Evolutionary conservation across 2,888 invertebrate species (phyloP).

Genomic region (Ochlodes sylvanus): DNA sequence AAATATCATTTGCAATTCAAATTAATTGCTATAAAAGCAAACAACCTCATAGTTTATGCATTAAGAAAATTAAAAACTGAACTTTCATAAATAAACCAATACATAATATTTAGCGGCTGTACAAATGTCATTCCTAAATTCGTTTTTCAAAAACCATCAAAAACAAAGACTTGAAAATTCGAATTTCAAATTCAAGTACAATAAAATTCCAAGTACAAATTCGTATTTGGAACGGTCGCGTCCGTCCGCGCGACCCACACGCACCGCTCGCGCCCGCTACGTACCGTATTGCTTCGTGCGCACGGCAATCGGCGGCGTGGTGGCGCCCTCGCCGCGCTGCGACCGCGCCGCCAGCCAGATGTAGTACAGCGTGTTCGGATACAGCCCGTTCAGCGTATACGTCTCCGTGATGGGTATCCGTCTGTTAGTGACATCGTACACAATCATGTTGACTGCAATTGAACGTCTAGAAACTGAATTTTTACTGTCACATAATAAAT

Average conservation of each 20-base stretch:
- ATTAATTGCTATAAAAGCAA: too few species aligned
- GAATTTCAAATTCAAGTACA: not conserved
- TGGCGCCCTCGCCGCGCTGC: slow-evolving; percentile 96
- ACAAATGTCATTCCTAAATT: too few species aligned
- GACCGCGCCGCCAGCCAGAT: slow-evolving; percentile 98
- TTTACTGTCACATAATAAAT: too few species aligned
- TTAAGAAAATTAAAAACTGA: too few species aligned
- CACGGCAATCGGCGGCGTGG: slow-evolving; percentile 96
- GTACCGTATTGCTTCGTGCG: slow-evolving; percentile 99
- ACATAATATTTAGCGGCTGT: too few species aligned
- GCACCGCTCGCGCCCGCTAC: slow-evolving; percentile 60
- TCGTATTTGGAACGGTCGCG: not conserved
- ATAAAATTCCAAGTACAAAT: not conserved
- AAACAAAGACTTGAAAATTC: slow-evolving; percentile 2
- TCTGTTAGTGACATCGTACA: slow-evolving; percentile 55
- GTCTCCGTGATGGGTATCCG: slow-evolving; percentile 93
- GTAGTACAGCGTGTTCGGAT: slow-evolving; percentile 98
- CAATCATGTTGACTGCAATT: too few species aligned
- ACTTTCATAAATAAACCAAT: too few species aligned
- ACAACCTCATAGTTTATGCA: too few species aligned
- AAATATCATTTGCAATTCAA: too few species aligned
- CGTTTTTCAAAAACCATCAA: too few species aligned
- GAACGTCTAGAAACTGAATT: too few species aligned
- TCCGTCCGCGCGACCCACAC: not conserved
- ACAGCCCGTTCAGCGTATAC: slow-evolving; percentile 95